These are phyloP conservation scores for Cyrtorhinus lividipennis DNA, from an alignment of 1,140 invertebrate species.

Conservation along the genomic window DNA sequence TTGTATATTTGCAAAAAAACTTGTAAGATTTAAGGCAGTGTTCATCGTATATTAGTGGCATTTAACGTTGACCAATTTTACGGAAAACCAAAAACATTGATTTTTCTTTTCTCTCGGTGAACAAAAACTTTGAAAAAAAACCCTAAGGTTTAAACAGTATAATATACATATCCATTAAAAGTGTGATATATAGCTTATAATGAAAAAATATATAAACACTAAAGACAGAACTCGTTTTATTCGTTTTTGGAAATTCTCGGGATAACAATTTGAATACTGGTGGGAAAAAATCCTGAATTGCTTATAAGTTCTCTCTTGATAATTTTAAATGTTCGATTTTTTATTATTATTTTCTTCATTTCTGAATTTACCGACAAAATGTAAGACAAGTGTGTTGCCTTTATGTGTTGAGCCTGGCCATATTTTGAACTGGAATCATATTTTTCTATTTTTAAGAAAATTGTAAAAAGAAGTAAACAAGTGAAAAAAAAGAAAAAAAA, in stretches of 20 bases:
- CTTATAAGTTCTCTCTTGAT: conserved; percentile 1
- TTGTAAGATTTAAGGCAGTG: not conserved
- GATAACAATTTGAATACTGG: conserved; percentile 3
- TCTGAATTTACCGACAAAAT: conserved; percentile 9
- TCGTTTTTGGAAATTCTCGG: not conserved
- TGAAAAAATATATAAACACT: conserved; percentile 6
- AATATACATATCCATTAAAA: conserved; percentile 20
- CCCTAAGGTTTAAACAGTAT: not conserved
- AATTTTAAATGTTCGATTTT: not conserved
- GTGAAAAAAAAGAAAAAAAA: not conserved
- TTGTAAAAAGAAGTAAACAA: not conserved
- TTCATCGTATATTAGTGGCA: conserved; percentile 1
- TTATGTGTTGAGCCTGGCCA: conserved; percentile 19
- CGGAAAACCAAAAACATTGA: not conserved
- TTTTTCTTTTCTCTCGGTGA: not conserved
- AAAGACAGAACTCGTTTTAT: not conserved
- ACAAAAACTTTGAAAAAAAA: not conserved
- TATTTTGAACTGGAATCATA: conserved; percentile 18
- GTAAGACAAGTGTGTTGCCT: conserved; percentile 11
- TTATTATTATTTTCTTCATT: conserved; percentile 15
- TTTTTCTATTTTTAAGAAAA: conserved; percentile 21
- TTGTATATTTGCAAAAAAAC: not conserved
- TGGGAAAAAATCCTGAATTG: not conserved
- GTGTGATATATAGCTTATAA: conserved; percentile 18
- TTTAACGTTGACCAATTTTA: conserved; percentile 7